A percentile compares a stretch with the other conserved stretches of the same genome.
Evolutionary conservation across 2,797 vertebrate species (phyloP).

Genomic region (Tapera naevia): DNA sequence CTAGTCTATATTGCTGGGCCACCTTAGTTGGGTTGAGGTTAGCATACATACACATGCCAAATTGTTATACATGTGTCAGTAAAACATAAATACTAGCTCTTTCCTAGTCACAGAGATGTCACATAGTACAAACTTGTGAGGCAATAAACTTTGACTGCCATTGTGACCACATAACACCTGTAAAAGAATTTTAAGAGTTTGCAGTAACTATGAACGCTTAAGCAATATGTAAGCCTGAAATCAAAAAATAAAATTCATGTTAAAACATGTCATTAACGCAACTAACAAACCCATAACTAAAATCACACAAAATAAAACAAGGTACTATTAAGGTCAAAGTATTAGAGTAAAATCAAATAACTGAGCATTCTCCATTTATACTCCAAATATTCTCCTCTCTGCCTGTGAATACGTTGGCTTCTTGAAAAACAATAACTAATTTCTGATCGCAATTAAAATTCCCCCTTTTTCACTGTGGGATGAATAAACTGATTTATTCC

Average conservation of each 20-base stretch:
- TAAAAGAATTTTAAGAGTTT: not conserved
- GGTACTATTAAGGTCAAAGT: not conserved
- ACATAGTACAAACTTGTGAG: not conserved
- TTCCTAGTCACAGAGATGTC: not conserved
- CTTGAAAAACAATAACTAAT: not conserved
- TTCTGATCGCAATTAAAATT: not conserved
- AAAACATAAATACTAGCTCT: not conserved
- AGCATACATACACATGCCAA: not conserved
- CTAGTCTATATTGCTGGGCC: not conserved
- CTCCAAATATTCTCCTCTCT: not conserved
- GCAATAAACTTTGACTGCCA: not conserved
- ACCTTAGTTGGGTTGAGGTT: not conserved
- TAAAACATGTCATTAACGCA: not conserved
- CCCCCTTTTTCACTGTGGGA: not conserved
- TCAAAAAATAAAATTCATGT: not conserved
- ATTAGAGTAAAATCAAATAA: not conserved
- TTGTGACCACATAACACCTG: not conserved
- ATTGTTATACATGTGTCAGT: not conserved
- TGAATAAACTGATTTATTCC: slow-evolving; percentile 8
- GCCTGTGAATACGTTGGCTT: not conserved
- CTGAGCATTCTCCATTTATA: not conserved
- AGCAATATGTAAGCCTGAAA: not conserved
- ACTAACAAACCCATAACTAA: not conserved
- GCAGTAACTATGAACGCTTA: not conserved
- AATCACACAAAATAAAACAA: not conserved